A percentile compares a stretch with the other conserved stretches of the same genome.
These are phyloP conservation scores for Hoplias malabaricus DNA, from an alignment of 2,113 vertebrate genomes.

Conservation along the genomic window DNA sequence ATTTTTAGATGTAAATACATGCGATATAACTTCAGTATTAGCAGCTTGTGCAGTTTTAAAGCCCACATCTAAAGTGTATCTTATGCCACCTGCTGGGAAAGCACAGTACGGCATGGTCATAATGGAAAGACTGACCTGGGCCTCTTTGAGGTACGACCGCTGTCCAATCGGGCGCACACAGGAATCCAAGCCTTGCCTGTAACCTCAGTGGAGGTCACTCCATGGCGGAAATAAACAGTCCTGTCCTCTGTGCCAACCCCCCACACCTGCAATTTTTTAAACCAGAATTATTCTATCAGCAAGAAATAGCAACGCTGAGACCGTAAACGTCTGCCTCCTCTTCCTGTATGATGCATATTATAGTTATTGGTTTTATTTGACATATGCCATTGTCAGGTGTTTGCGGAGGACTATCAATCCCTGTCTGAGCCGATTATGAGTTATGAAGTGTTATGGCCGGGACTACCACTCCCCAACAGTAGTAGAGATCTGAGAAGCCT, in stretches of 20 bases:
- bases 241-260: conserved; percentile 86
- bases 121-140: conserved; percentile 41
- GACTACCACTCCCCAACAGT: neutral
- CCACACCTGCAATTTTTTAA: conserved; percentile 82
- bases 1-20: too few species aligned
- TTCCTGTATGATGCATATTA: neutral
- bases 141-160: conserved; percentile 56
- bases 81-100: conserved; percentile 18
- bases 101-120: neutral
- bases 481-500: neutral
- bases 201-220: conserved; percentile 86
- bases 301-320: too few species aligned
- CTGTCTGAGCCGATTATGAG: neutral
- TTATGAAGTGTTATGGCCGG: neutral
- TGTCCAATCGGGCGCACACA: conserved; percentile 78
- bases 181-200: conserved; percentile 92
- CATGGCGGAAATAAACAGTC: conserved; percentile 88
- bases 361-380: too few species aligned
- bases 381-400: too few species aligned
- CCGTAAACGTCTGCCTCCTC: too few species aligned
- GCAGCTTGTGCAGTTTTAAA: conserved; percentile 44
- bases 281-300: neutral
- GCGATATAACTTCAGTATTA: neutral
- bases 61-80: neutral
- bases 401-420: neutral